Percentiles rank a stretch among this genome's conserved stretches.
Evolutionary conservation across 2,113 vertebrate species (phyloP).

Genomic region (Chionis minor): DNA sequence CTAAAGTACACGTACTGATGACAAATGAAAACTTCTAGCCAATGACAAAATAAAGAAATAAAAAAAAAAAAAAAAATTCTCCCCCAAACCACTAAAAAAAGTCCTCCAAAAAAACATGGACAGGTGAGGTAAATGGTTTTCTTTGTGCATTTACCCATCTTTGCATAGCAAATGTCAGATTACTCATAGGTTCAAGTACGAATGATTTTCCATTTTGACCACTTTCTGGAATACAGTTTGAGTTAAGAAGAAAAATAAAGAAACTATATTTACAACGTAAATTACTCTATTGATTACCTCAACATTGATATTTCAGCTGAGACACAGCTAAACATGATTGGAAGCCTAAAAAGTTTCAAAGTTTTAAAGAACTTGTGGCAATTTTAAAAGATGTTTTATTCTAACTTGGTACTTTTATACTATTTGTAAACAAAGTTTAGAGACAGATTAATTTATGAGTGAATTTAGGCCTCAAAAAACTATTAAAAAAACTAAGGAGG

Average conservation of each 20-base stretch:
- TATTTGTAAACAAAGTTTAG: neutral
- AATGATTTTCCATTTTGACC: neutral
- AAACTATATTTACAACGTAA: neutral
- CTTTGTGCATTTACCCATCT: neutral
- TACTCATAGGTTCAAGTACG: neutral
- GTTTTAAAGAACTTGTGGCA: neutral
- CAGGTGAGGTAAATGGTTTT: neutral
- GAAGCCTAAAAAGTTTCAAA: neutral
- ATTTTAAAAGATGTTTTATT: neutral
- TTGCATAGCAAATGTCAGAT: neutral
- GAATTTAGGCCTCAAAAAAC: neutral
- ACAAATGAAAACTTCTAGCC: neutral
- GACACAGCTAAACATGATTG: neutral
- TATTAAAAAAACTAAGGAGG: neutral
- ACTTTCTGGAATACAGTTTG: neutral
- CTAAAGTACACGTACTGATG: neutral
- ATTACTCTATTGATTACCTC: neutral
- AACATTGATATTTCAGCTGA: neutral
- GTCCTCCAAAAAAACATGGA: accelerated
- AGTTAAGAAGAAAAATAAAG: neutral
- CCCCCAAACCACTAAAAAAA: neutral
- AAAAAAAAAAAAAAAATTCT: neutral
- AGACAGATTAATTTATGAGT: neutral
- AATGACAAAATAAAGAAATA: neutral
- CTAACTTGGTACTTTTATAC: neutral